Evolutionary conservation across 2,113 vertebrate species (phyloP).

Genomic region (Tragelaphus strepsiceros): DNA sequence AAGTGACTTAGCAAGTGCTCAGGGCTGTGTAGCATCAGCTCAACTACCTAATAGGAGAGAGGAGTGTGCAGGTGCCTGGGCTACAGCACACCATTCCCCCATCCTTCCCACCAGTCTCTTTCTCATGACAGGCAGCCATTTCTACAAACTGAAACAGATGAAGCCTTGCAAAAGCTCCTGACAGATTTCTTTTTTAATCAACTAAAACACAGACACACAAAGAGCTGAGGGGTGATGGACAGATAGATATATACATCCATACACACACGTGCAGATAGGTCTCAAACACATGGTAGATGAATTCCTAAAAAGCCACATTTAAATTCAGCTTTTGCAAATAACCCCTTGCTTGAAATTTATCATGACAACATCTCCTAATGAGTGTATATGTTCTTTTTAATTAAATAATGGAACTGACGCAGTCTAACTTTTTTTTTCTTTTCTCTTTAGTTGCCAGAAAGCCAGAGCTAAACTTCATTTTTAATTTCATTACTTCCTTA

Average conservation of each 20-base stretch:
- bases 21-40: not conserved
- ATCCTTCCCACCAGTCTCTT: not conserved
- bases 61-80: no score
- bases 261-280: not conserved
- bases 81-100: rapidly evolving
- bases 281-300: not conserved
- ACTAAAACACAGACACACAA: not conserved
- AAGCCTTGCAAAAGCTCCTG: not conserved
- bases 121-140: not conserved
- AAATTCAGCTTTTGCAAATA: conserved; percentile 3
- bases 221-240: not conserved
- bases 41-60: not conserved
- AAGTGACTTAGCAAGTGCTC: not conserved
- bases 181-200: not conserved
- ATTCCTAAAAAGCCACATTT: not conserved
- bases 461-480: not conserved
- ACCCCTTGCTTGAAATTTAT: not conserved
- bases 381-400: not conserved
- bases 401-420: not conserved
- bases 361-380: not conserved
- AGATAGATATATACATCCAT: not conserved
- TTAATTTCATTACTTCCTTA: not conserved
- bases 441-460: not conserved
- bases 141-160: not conserved
- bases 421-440: not conserved